These are phyloP conservation scores for Aphis craccivora DNA, from an alignment of 1,140 invertebrate genomes.

Conservation along the genomic window DNA sequence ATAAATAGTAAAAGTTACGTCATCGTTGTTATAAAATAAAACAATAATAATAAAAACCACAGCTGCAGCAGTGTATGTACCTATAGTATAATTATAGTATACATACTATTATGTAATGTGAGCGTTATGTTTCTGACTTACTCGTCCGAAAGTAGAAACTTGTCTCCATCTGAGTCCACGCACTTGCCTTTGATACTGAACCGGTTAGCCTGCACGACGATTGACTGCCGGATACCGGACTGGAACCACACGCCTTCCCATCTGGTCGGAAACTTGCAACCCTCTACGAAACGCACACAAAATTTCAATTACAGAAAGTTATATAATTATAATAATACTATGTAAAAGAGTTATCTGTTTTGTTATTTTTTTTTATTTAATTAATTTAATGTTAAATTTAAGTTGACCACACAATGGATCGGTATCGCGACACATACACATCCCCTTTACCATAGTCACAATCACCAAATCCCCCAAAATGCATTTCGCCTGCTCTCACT, in stretches of 20 bases:
- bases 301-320: neutral
- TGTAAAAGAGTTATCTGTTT: neutral
- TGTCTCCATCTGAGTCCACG: conserved; percentile 74
- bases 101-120: neutral
- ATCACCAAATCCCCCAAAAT: neutral
- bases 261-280: conserved; percentile 74
- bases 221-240: conserved; percentile 72
- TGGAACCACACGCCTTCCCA: conserved; percentile 83
- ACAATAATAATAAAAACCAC: neutral
- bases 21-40: neutral
- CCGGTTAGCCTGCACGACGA: conserved; percentile 74
- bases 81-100: neutral
- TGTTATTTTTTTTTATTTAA: conserved; percentile 35
- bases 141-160: conserved; percentile 79
- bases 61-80: neutral
- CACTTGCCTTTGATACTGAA: conserved; percentile 80
- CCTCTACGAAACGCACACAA: conserved; percentile 66
- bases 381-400: neutral
- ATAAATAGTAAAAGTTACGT: neutral
- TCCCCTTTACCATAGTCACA: neutral
- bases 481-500: neutral
- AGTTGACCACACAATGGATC: neutral
- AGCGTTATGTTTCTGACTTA: conserved; percentile 66
- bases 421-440: neutral
- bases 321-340: neutral